Base-by-base conservation (phyloP, 2,888 invertebrate species). In the Pollenia griseotomentosa region DNA sequence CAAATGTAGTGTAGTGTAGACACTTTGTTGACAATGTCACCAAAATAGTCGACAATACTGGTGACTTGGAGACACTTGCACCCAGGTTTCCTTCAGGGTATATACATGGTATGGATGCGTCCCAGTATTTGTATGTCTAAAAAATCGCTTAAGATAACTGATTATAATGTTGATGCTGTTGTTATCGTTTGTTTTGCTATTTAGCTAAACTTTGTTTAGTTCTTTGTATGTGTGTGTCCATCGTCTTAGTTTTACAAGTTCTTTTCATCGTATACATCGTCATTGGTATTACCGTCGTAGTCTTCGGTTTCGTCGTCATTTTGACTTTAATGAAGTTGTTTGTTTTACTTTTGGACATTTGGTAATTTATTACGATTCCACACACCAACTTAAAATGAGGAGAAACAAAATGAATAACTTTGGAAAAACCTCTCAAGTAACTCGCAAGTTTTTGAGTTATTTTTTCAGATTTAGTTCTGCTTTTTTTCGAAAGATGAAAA, bases 291-390 rank as follows among this genome's bases (percentile, higher is more conserved):
- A 68, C 61, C 78, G 63, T 71, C 63, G 16, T 51, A 71, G 61
- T 70, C 73, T 73, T 57, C n/a, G 48, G 53, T 53, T 53, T 86
- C 65, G 40, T 53, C 84, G 55, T 87, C 68, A 81, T 53, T 83
- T 83, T 84, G 86, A 81, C 81, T 84, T 81, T 81, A 87, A 87
- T 84, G 81, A 84, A 84, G 86, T 84, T 84, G 84, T 81, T 81
- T 77, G 61, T 77, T 87, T 81, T 87, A 73, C 71, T 77, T 87
- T 79, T 77, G 81, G 86, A 87, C 86, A 87, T 87, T 77, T 68
- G 73, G 84, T 84, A 84, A 87, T 87, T 84, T 87, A 87, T 87
- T 84, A 84, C 77, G 59, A 42, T 73, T 83, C 55, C 66, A 68
- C 66, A 68, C 46, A 55, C 2, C 23, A 70, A 33, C 66, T 33